Evolutionary conservation across 2,113 vertebrate species (phyloP), one percentile per base, ranked within the genome.

Genomic region (Scalopus aquaticus): DNA sequence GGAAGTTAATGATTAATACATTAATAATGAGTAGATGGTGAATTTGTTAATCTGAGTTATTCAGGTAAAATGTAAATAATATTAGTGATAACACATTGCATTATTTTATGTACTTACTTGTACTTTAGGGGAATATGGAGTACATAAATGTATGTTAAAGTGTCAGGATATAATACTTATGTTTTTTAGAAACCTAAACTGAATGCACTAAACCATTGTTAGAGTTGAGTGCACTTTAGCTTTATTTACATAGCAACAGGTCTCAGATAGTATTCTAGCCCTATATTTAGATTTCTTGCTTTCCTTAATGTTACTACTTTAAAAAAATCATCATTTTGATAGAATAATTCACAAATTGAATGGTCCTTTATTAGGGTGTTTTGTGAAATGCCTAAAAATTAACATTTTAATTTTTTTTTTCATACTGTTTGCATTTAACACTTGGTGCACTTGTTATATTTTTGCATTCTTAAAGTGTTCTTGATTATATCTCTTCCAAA

Each of bases 351-450:
- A 72, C 83, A 82, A 91, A 69, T 44, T 69, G 56, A 97, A n/a
- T 65, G 32, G 0, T 2, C 85, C 51, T 80, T 93, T 39, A 28
- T 46, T 64, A 86, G n/a, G n/a, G 30, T 26, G 9, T 82, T 97
- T 84, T 95, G 72, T 74, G 89, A 94, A 98, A 97, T 12, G 81
- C 72, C 91, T 92, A 92, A 90, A n/a, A n/a, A n/a, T n/a, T n/a
- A n/a, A n/a, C n/a, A n/a, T n/a, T n/a, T n/a, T n/a, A n/a, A n/a
- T n/a, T n/a, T n/a, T n/a, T n/a, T 42, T 46, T 35, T 82, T 51
- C 32, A 88, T 58, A 30, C 44, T 82, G 46, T 58, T 95, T 69
- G 46, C 67, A 91, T 92, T 72, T 97, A 97, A 94, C 77, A 96
- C 62, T 94, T 95, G 79, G 54, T 78, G 24, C n/a, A 88, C 82